Conservation (phyloP, 2,113 vertebrate species). For the Mirounga angustirostris region DNA sequence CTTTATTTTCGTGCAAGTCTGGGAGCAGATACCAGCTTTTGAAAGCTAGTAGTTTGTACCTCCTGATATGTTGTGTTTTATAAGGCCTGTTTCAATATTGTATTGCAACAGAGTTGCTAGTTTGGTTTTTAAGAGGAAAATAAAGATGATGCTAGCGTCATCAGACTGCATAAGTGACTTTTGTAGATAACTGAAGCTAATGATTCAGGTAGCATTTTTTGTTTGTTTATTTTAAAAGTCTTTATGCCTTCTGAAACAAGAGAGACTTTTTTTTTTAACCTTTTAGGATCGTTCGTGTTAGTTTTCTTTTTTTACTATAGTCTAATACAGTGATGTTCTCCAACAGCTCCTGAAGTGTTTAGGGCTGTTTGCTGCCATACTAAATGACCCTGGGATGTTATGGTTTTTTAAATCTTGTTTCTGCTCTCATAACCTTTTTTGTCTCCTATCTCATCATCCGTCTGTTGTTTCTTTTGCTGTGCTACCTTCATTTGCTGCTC, state of each 20-base stretch:
- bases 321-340: not conserved
- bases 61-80: not conserved
- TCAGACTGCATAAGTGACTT: conserved; percentile 19
- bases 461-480: not conserved
- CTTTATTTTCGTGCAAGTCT: not conserved
- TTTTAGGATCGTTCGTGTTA: conserved; percentile 6
- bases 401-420: conserved; percentile 18
- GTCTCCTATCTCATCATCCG: not conserved
- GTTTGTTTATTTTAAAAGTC: not conserved
- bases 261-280: not conserved
- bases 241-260: conserved; percentile 37
- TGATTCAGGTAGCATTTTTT: conserved; percentile 12
- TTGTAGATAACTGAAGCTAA: conserved; percentile 15
- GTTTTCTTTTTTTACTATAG: conserved; percentile 26
- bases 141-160: not conserved
- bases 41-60: not conserved
- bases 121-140: conserved; percentile 59
- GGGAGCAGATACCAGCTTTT: not conserved
- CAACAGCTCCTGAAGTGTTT: not conserved
- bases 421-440: not conserved
- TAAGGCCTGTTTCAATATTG: not conserved
- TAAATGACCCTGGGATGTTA: not conserved
- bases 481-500: not conserved
- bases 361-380: not conserved
- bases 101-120: not conserved